Base-by-base conservation (phyloP, 1,140 invertebrate genomes). In the Bombus sibiricus region DNA sequence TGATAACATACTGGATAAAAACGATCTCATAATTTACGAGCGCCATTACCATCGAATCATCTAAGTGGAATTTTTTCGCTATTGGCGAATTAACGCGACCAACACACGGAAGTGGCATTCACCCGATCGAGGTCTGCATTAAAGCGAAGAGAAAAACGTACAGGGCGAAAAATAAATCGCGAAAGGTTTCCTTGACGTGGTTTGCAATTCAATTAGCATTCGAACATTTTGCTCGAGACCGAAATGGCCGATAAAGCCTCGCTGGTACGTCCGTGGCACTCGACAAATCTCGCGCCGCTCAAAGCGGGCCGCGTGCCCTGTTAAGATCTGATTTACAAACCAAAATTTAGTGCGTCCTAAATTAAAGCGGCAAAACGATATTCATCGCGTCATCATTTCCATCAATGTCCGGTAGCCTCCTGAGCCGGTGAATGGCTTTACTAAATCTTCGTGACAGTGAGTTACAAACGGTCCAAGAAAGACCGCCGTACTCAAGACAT, bases 251-350 rank as follows among this genome's bases (percentile, higher is more conserved):
- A 83, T 68, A 77, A 77, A 69, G 64, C 81, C 6, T 5, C 25
- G 71, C 13, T 6, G 75, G 37, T 41, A 64, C 41, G 8, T 66
- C 47, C 43, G 43, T 22, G 64, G 83, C 83, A 72, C 68, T 57
- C 79, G 78, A 73, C 83, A 73, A 81, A 85, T 85, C 83, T 81
- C 75, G 32, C 41, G 32, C 39, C 4, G 76, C 34, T 81, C 71
- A 75, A 81, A 81, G 84, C 43, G 34, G 22, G 25, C 79, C 47
- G 69, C 74, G 43, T 13, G 72, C 22, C 53, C 53, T 43, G 88
- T 88, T 86, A 86, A 86, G 72, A 25, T 37, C 62, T 86, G 88
- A 89, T 89, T 89, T 88, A 88, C 77, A 85, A 81, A 68, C 68
- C 75, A 66, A 88, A 88, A 89, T 89, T 88, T 83, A 89, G 71